Evolutionary conservation across 2,113 vertebrate species (phyloP).

Genomic region (Pimephales promelas): DNA sequence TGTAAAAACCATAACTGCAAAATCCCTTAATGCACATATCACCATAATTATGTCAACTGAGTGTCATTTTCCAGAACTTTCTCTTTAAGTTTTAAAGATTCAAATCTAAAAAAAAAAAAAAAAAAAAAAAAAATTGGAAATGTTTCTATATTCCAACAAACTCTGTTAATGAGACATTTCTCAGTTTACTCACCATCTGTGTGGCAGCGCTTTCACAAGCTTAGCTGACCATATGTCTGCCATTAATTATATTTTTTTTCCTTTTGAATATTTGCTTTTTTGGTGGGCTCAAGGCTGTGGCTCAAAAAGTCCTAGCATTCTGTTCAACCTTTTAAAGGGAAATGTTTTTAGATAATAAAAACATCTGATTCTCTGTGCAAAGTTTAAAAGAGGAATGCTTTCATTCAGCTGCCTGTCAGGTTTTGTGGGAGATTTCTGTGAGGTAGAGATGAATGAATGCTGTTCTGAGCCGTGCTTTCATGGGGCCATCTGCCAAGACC

Average conservation of each 20-base stretch:
- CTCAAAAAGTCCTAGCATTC: background rate
- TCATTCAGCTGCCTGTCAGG: constrained; percentile 74
- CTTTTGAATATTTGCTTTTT: constrained; percentile 32
- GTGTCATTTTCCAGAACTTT: background rate
- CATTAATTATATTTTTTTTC: constrained; percentile 10
- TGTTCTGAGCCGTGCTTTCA: constrained; percentile 83
- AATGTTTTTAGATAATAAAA: background rate
- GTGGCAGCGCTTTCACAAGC: constrained; percentile 37
- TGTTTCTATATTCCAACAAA: constrained; percentile 40
- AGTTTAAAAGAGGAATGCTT: constrained; percentile 52
- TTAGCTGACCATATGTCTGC: constrained; percentile 46
- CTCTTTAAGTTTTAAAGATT: background rate
- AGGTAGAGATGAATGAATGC: constrained; percentile 83
- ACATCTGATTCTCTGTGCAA: constrained; percentile 30
- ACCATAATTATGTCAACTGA: background rate
- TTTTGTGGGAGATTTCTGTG: constrained; percentile 78
- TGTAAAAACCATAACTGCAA: background rate
- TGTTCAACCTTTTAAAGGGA: background rate
- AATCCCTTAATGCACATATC: constrained; percentile 1
- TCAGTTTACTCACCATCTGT: constrained; percentile 49
- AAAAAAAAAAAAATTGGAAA: background rate
- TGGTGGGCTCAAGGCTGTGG: constrained; percentile 20
- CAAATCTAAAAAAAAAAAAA: background rate
- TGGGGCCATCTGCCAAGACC: constrained; percentile 80
- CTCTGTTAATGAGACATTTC: constrained; percentile 46